Evolutionary conservation across 2,888 invertebrate species (phyloP).

Genomic region (Colostygia pectinataria): DNA sequence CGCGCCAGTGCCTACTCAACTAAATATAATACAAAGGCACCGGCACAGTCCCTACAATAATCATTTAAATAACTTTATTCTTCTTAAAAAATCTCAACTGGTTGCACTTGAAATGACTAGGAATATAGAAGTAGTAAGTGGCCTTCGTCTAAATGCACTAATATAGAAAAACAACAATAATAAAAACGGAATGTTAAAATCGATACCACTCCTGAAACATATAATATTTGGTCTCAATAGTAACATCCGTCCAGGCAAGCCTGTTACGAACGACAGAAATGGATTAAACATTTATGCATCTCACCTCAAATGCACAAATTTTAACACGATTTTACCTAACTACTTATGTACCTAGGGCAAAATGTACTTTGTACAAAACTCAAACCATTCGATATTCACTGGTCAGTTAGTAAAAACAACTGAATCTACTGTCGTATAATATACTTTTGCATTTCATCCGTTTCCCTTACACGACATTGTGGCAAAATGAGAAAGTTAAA

Average conservation of each 20-base stretch:
- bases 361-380: slow-evolving; percentile 83
- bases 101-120: slow-evolving; percentile 83
- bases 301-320: slow-evolving; percentile 66
- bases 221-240: slow-evolving; percentile 82
- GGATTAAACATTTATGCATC: slow-evolving; percentile 71
- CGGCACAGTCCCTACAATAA: slow-evolving; percentile 46
- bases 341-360: slow-evolving; percentile 81
- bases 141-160: slow-evolving; percentile 74
- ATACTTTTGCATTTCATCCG: slow-evolving; percentile 53
- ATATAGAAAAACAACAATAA: slow-evolving; percentile 50
- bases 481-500: slow-evolving; percentile 62
- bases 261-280: slow-evolving; percentile 66
- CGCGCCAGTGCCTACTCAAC: slow-evolving; percentile 54
- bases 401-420: slow-evolving; percentile 70
- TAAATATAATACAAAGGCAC: slow-evolving; percentile 73
- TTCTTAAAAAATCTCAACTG: slow-evolving; percentile 78
- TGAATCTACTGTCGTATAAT: slow-evolving; percentile 55
- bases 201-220: slow-evolving; percentile 81
- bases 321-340: slow-evolving; percentile 79
- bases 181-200: slow-evolving; percentile 80
- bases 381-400: slow-evolving; percentile 67
- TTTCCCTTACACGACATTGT: slow-evolving; percentile 59
- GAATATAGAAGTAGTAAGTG: slow-evolving; percentile 78
- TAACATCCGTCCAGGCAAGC: slow-evolving; percentile 73
- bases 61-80: slow-evolving; percentile 64